Conservation (phyloP, 2,113 vertebrate species). For the Poeciliopsis prolifica region DNA sequence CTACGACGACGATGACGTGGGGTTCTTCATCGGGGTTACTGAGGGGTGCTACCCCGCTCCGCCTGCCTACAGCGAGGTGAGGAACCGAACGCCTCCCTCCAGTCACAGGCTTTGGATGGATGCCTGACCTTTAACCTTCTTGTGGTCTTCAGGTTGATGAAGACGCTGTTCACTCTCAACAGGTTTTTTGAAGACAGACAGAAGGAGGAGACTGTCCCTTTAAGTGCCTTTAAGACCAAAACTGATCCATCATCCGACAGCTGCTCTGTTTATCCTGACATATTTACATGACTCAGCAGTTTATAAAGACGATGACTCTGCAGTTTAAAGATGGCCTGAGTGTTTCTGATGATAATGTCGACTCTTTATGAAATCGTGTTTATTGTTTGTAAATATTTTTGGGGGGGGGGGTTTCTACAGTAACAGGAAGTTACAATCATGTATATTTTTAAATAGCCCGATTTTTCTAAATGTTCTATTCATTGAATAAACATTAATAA, state of each 20-base stretch:
- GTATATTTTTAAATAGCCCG: slow-evolving; percentile 39
- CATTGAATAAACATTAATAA: slow-evolving; percentile 16
- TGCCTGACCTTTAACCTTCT: background rate
- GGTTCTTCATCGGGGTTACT: slow-evolving; percentile 86
- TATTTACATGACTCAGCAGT: background rate
- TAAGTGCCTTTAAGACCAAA: background rate
- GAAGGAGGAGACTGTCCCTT: background rate
- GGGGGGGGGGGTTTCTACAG: background rate
- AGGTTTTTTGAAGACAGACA: slow-evolving; percentile 24
- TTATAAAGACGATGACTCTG: background rate
- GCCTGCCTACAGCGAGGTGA: slow-evolving; percentile 88
- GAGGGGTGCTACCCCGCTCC: slow-evolving; percentile 83
- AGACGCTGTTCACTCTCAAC: background rate
- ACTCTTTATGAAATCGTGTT: background rate
- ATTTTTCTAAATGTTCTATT: slow-evolving; percentile 41
- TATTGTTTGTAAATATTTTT: slow-evolving; percentile 1
- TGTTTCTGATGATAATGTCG: background rate
- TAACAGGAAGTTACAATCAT: background rate
- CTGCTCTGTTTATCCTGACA: background rate
- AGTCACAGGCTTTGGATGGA: background rate
- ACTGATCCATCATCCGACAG: background rate
- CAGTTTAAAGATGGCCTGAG: background rate
- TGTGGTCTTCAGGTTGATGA: slow-evolving; percentile 32
- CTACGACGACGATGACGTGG: slow-evolving; percentile 77
- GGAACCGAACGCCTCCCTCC: background rate